Evolutionary conservation across 2,888 invertebrate species (phyloP).

Genomic region (Sisyra nigra): DNA sequence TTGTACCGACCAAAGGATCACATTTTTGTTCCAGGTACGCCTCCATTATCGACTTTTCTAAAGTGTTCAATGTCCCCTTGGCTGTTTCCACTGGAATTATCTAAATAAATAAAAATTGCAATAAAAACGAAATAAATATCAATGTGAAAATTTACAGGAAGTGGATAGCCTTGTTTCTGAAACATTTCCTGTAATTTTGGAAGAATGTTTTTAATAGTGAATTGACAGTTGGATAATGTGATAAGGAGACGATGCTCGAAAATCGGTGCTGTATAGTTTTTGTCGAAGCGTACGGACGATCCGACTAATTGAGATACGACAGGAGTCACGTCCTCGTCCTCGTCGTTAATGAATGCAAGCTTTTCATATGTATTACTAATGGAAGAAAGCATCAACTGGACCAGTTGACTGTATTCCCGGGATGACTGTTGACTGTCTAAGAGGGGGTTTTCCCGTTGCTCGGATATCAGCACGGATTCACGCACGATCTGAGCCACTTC

Average conservation of each 20-base stretch:
- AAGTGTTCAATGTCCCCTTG: conserved; percentile 40
- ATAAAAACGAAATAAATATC: background rate
- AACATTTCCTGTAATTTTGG: conserved; percentile 54
- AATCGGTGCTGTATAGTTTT: conserved; percentile 27
- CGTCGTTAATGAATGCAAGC: conserved; percentile 50
- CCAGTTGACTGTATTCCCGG: conserved; percentile 29
- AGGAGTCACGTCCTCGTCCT: conserved; percentile 32
- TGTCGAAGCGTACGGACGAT: conserved; percentile 29
- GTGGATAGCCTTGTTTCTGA: conserved; percentile 53
- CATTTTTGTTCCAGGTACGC: conserved; percentile 80
- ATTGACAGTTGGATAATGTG: conserved; percentile 77
- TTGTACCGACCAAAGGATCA: conserved; percentile 88
- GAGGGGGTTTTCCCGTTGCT: conserved; percentile 43
- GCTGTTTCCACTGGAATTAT: conserved; percentile 46
- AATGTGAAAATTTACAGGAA: conserved; percentile 37
- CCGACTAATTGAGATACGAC: conserved; percentile 47
- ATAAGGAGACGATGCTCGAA: conserved; percentile 74
- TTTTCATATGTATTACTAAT: conserved; percentile 54
- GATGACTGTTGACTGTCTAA: conserved; percentile 34
- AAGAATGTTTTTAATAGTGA: conserved; percentile 59
- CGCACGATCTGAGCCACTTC: conserved; percentile 53
- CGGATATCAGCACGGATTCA: conserved; percentile 54
- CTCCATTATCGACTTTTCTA: conserved; percentile 53
- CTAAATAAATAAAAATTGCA: background rate
- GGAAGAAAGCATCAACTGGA: conserved; percentile 43